Evolutionary conservation across 2,113 vertebrate genomes (phyloP), one percentile per base, ranked within the genome.

Genomic region (Vulpes ferrilata): DNA sequence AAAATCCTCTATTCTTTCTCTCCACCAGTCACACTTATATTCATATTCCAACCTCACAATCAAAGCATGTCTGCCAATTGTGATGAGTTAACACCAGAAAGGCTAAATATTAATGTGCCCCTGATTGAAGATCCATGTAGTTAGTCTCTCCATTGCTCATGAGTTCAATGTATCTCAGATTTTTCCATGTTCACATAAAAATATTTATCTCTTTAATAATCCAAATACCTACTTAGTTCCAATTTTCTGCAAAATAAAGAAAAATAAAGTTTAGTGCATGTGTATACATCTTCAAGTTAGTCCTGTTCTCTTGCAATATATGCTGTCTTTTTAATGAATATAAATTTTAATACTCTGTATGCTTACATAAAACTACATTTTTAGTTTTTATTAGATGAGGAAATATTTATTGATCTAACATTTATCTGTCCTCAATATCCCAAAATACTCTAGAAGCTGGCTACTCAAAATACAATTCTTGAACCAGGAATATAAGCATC

Each of bases 41-140:
- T 82, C 71, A 80, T 59, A 88, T 79, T 92, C 12, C 73, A 95
- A 89, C 55, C 51, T 69, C 11, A 95, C 22, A 74, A 84, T 51
- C 32, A 89, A 93, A 92, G 25, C 20, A 92, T 81, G 19, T 94
- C 25, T 76, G 65, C 55, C 38, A 35, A 23, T 48, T 81, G 20
- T 55, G 51, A 80, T 73, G 25, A 57, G 23, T 30, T 69, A 79
- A 64, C 43, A 74, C 60, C 65, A 35, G 11, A 94, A 30, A 81
- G 3, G 20, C n/a, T 88, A 78, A 88, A 64, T 38, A 64, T 79
- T 69, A 65, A 79, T 27, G 6, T 43, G 5, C 11, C 73, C 48
- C 27, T 79, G 3, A 57, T 4, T 43, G 4, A 64, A 65, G 25
- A 65, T 60, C 19, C 8, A 78, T 25, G 35, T 3, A 57, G 15